These are phyloP conservation scores for Luscinia megarhynchos DNA, from an alignment of 2,797 vertebrate species.

Conservation along the genomic window DNA sequence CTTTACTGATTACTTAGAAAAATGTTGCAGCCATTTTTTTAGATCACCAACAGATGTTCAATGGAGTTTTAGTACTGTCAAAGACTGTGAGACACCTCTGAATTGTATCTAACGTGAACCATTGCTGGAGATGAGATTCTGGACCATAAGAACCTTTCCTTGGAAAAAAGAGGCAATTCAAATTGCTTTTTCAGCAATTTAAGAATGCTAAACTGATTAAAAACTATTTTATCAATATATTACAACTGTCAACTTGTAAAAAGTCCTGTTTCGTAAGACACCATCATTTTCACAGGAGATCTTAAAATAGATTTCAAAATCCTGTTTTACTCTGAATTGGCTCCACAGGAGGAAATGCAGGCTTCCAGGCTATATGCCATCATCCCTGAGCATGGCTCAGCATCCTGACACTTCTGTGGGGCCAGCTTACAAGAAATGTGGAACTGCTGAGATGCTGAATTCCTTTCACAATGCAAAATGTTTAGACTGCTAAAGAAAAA, in stretches of 20 bases:
- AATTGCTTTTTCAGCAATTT: neutral
- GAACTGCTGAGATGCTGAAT: slow-evolving; percentile 19
- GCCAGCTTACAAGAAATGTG: neutral
- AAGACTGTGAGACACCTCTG: neutral
- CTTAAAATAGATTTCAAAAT: slow-evolving; percentile 7
- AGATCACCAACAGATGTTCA: neutral
- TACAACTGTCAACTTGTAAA: neutral
- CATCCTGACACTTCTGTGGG: neutral
- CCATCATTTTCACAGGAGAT: neutral
- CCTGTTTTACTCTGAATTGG: neutral
- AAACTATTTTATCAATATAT: neutral
- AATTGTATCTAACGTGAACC: neutral
- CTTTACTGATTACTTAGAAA: neutral
- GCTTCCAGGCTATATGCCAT: neutral
- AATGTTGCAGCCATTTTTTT: neutral
- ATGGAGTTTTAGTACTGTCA: neutral
- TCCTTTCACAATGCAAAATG: neutral
- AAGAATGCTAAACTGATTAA: neutral
- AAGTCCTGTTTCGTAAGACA: neutral
- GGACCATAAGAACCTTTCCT: neutral
- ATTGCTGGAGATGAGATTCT: neutral
- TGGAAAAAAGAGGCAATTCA: neutral
- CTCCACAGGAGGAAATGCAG: neutral
- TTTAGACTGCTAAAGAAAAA: slow-evolving; percentile 17
- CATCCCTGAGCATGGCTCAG: neutral